Percentiles rank a stretch among this genome's conserved stretches.
Evolutionary conservation across 2,797 vertebrate species (phyloP).

Genomic region (Microhierax caerulescens): DNA sequence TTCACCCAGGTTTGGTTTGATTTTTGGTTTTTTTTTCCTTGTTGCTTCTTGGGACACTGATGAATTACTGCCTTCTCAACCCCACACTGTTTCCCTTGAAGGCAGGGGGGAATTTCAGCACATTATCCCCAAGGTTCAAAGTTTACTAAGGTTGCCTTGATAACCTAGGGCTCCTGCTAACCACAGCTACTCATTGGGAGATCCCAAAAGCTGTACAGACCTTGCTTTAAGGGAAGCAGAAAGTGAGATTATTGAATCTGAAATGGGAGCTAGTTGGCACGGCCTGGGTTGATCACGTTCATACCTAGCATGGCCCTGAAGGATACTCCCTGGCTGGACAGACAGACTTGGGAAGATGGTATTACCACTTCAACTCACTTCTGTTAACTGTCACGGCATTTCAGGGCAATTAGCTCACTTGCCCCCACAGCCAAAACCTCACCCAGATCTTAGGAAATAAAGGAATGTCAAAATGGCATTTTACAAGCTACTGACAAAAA

Average conservation of each 20-base stretch:
- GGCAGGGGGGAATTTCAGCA: neutral
- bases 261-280: neutral
- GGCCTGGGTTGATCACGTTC: rapidly evolving
- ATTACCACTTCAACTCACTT: neutral
- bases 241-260: neutral
- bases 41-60: neutral
- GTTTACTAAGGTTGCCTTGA: neutral
- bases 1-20: neutral
- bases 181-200: neutral
- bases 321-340: neutral
- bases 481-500: neutral
- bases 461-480: neutral
- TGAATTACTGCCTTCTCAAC: neutral
- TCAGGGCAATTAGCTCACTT: neutral
- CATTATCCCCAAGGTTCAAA: neutral
- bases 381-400: neutral
- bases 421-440: neutral
- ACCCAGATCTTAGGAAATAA: neutral
- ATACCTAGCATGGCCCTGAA: neutral
- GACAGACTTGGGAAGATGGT: neutral
- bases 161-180: neutral
- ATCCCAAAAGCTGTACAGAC: neutral
- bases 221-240: neutral
- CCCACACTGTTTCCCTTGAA: neutral
- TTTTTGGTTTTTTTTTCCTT: neutral